Evolutionary conservation across 2,113 vertebrate genomes (phyloP).

Genomic region (Malurus melanocephalus): DNA sequence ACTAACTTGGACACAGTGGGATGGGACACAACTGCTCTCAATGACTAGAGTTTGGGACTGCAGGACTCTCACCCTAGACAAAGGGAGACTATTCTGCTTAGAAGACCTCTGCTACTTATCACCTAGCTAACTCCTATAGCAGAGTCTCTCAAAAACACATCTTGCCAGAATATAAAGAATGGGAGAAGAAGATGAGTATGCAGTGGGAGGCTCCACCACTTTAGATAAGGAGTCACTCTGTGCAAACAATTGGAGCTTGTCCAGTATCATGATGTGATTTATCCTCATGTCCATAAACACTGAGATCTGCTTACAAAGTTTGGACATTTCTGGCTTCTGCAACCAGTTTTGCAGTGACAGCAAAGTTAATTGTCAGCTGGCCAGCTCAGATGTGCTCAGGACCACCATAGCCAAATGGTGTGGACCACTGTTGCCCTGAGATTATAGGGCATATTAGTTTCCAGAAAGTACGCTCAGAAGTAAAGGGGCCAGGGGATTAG

Average conservation of each 20-base stretch:
- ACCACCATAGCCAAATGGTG: neutral
- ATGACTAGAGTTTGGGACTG: neutral
- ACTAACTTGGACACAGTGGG: neutral
- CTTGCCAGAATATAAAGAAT: neutral
- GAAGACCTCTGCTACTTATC: neutral
- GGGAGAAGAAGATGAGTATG: neutral
- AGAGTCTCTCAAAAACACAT: neutral
- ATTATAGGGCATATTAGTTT: neutral
- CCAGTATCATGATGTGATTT: neutral
- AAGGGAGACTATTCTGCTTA: neutral
- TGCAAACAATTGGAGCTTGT: neutral
- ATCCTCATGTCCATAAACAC: neutral
- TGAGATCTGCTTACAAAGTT: neutral
- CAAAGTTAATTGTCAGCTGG: neutral
- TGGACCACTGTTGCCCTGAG: neutral
- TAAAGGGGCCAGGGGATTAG: neutral
- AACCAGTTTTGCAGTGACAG: neutral
- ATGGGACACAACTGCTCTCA: neutral
- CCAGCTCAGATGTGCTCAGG: neutral
- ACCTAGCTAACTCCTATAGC: neutral
- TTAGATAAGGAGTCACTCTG: neutral
- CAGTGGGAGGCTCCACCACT: neutral
- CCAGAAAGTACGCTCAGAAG: neutral
- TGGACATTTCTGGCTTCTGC: neutral
- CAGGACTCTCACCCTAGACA: neutral